phyloP scores from a whole-genome alignment of 2,888 invertebrate species.

The Ramazzottius varieornatus region DNA sequence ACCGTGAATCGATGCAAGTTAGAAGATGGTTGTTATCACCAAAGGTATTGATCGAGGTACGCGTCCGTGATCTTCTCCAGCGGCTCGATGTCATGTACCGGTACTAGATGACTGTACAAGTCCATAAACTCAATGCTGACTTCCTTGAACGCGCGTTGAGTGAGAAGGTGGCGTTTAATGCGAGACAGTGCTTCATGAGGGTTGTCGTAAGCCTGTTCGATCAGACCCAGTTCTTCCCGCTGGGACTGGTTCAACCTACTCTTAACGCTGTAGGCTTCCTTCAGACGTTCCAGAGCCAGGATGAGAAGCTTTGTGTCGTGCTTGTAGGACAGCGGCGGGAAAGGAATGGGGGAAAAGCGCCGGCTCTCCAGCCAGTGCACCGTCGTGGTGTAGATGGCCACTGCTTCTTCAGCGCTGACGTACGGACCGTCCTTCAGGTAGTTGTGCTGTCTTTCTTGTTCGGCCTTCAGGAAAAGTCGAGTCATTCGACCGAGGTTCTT shows the following conservation, averaged over 20 bases:
- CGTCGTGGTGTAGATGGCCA: constrained; percentile 96
- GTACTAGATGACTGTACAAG: constrained; percentile 87
- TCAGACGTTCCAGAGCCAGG: constrained; percentile 73
- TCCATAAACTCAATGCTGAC: constrained; percentile 99
- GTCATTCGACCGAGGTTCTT: constrained; percentile 96
- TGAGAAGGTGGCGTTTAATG: constrained; percentile 92
- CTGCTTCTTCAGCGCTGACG: constrained; percentile 96
- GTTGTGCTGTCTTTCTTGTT: constrained; percentile 96
- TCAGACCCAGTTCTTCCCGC: constrained; percentile 84
- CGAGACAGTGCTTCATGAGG: constrained; percentile 95
- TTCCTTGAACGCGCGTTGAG: constrained; percentile 93
- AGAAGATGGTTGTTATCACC: no score
- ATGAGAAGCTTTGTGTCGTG: constrained; percentile 96
- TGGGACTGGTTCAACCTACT: constrained; percentile 93
- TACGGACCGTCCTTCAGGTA: constrained; percentile 98
- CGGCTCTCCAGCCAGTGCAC: constrained; percentile 98
- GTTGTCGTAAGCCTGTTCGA: constrained; percentile 98
- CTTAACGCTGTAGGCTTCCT: constrained; percentile 94
- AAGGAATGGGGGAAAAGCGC: constrained; percentile 93
- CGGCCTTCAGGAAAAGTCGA: constrained; percentile 74
- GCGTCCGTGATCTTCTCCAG: constrained; percentile 98
- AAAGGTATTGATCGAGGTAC: constrained; percentile 92
- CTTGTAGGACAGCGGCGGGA: constrained; percentile 95
- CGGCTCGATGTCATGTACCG: constrained; percentile 96
- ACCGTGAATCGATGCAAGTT: no score